A percentile compares a stretch with the other conserved stretches of the same genome.
These are phyloP conservation scores for Cheilinus undulatus DNA, from an alignment of 2,113 vertebrate genomes.

Conservation along the genomic window DNA sequence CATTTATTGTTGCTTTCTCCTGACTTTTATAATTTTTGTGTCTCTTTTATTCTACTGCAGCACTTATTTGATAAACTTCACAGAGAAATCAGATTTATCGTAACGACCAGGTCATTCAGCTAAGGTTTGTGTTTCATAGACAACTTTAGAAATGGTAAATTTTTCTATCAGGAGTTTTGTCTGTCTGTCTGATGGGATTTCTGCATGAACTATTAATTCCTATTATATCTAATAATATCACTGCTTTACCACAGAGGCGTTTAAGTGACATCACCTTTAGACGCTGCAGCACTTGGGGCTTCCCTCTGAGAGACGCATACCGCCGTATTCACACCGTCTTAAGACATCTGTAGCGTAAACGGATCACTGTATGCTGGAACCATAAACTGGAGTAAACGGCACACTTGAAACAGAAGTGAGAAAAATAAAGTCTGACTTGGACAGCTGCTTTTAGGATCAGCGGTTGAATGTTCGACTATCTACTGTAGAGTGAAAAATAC, in stretches of 20 bases:
- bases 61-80: no score
- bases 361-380: constrained; percentile 62
- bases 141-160: neutral
- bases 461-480: constrained; percentile 7
- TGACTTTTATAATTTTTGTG: no score
- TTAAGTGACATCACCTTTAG: constrained; percentile 68
- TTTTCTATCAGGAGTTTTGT: neutral
- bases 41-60: no score
- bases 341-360: constrained; percentile 74
- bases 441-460: constrained; percentile 30
- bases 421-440: constrained; percentile 31
- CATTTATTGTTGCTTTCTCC: no score
- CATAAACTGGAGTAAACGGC: constrained; percentile 68
- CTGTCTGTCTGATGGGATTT: no score
- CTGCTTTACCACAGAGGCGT: constrained; percentile 56
- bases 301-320: constrained; percentile 56
- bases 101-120: no score
- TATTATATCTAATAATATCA: no score
- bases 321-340: constrained; percentile 62
- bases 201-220: no score
- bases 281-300: constrained; percentile 71
- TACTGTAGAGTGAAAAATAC: constrained; percentile 19
- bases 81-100: neutral
- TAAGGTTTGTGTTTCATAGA: neutral
- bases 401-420: constrained; percentile 45